A percentile compares a stretch with the other conserved stretches of the same genome.
These are phyloP conservation scores for Drepana falcataria DNA, from an alignment of 2,888 invertebrate genomes.

Conservation along the genomic window DNA sequence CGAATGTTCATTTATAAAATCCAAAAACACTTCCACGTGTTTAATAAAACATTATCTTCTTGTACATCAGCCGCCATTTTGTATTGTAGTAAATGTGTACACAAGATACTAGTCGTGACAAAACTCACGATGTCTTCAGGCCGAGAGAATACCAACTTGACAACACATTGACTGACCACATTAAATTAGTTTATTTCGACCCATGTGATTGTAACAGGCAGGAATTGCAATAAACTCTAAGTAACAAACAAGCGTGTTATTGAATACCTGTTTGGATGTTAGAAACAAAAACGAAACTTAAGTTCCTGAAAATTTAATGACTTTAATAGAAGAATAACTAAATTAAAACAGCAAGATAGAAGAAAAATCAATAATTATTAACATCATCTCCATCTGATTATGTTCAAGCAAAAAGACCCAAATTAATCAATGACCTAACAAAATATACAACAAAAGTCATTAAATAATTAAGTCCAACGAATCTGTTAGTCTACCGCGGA, in stretches of 20 bases:
- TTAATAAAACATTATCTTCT: no score
- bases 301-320: constrained; percentile 78
- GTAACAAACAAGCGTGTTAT: neutral
- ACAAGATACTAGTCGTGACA: no score
- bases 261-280: constrained; percentile 4
- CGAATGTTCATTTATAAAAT: no score
- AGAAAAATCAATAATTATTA: constrained; percentile 72
- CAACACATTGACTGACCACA: no score
- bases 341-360: constrained; percentile 78
- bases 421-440: constrained; percentile 80
- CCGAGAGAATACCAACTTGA: no score
- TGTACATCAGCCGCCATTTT: no score
- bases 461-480: constrained; percentile 75
- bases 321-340: constrained; percentile 79
- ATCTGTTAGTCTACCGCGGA: constrained; percentile 62
- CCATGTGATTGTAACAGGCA: no score
- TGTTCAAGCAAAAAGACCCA: constrained; percentile 70
- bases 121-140: no score
- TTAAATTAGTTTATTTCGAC: no score
- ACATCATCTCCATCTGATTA: constrained; percentile 73
- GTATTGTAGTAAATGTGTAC: no score
- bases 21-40: no score
- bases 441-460: constrained; percentile 80
- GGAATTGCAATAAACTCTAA: no score
- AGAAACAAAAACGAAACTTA: constrained; percentile 44